Evolutionary conservation across 2,888 invertebrate genomes (phyloP).

Genomic region (Conops quadrifasciatus): DNA sequence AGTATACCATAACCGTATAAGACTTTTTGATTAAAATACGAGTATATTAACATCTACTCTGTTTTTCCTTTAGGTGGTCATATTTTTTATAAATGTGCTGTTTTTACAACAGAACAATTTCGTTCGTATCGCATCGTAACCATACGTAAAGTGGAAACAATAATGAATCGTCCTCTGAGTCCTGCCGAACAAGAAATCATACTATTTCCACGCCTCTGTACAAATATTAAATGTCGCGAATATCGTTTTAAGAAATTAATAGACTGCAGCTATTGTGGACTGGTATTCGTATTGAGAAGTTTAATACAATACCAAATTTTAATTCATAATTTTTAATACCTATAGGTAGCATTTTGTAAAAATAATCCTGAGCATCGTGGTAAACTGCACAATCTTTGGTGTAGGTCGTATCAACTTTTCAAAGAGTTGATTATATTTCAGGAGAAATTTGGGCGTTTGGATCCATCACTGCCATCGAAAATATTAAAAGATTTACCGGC

Average conservation of each 20-base stretch:
- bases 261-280: constrained; percentile 70
- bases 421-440: constrained; percentile 71
- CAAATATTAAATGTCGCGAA: constrained; percentile 68
- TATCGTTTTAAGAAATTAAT: constrained; percentile 66
- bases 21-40: too few species aligned
- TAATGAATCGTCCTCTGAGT: constrained; percentile 69
- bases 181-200: constrained; percentile 76
- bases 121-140: constrained; percentile 72
- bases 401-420: constrained; percentile 71
- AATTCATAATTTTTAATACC: background rate
- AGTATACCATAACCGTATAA: too few species aligned
- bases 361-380: constrained; percentile 67
- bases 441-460: constrained; percentile 69
- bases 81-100: constrained; percentile 66
- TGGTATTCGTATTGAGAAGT: constrained; percentile 60
- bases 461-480: constrained; percentile 70
- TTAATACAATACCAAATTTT: background rate
- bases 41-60: background rate
- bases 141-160: constrained; percentile 70
- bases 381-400: constrained; percentile 69
- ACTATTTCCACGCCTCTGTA: constrained; percentile 74
- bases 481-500: constrained; percentile 57
- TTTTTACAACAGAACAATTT: constrained; percentile 70
- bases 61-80: constrained; percentile 65
- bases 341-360: constrained; percentile 68